Evolutionary conservation across 2,888 invertebrate genomes (phyloP).

Genomic region (Eucera pruinosa): DNA sequence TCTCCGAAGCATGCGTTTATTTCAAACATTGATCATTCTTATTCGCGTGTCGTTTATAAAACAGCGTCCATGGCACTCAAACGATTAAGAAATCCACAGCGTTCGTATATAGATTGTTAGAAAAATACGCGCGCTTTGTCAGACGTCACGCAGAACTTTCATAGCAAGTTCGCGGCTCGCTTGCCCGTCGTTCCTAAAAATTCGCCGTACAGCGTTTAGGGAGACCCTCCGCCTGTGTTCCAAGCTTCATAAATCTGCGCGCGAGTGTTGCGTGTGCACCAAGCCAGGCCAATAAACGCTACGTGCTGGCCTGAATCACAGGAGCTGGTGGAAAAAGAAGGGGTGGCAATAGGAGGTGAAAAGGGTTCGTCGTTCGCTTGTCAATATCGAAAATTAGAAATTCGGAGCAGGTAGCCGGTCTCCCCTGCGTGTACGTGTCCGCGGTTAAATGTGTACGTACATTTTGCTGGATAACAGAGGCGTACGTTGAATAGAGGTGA

Average conservation of each 20-base stretch:
- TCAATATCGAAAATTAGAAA: conserved; percentile 70
- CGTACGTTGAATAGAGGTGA: conserved; percentile 20
- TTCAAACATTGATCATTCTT: no score
- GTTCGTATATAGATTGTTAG: not conserved
- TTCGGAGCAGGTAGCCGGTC: conserved; percentile 56
- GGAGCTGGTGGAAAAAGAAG: conserved; percentile 9
- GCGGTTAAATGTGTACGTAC: conserved; percentile 18
- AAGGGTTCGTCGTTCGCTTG: conserved; percentile 52
- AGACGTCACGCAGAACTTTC: not conserved
- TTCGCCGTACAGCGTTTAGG: conserved; percentile 14
- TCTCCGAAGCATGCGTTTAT: no score
- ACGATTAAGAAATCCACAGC: not conserved
- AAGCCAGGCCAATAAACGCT: conserved; percentile 78
- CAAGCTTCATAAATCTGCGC: conserved; percentile 79
- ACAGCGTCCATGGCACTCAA: no score
- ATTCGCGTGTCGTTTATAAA: no score
- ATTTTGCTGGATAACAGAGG: conserved; percentile 24
- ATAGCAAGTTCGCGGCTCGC: not conserved
- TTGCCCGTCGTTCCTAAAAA: conserved; percentile 12
- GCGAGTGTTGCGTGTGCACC: conserved; percentile 73
- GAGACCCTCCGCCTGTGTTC: conserved; percentile 27
- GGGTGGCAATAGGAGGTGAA: conserved; percentile 23
- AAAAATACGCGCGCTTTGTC: not conserved
- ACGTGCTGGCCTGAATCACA: conserved; percentile 53
- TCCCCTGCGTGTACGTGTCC: conserved; percentile 21